These are phyloP conservation scores for Metridium senile DNA, from an alignment of 92 coral and sea anemone genomes.

Conservation along the genomic window DNA sequence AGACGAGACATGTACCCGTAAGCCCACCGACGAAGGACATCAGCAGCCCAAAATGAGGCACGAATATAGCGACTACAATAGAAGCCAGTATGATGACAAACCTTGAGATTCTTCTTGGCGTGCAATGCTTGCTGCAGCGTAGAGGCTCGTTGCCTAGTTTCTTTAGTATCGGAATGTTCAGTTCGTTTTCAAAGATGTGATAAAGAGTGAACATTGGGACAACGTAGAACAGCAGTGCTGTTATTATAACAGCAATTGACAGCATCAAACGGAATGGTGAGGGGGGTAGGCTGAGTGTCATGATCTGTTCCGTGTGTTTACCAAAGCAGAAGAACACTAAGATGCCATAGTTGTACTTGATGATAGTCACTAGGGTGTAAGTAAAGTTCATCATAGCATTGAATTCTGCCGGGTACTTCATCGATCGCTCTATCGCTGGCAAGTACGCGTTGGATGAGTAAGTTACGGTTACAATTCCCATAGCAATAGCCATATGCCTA, in stretches of 20 bases:
- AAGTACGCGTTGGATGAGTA: constrained; percentile 82
- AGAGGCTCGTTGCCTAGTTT: constrained; percentile 71
- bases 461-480: constrained; percentile 81
- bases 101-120: constrained; percentile 70
- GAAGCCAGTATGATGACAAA: constrained; percentile 72
- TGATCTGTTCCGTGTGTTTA: constrained; percentile 86
- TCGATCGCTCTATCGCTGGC: constrained; percentile 82
- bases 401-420: constrained; percentile 86
- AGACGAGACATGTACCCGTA: constrained; percentile 83
- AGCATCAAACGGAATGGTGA: constrained; percentile 79
- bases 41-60: constrained; percentile 85
- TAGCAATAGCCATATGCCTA: constrained; percentile 85
- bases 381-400: constrained; percentile 95
- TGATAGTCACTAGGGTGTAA: constrained; percentile 79
- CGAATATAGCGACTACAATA: constrained; percentile 84
- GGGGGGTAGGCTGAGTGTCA: constrained; percentile 81
- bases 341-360: constrained; percentile 89
- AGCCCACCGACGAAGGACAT: constrained; percentile 94
- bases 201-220: constrained; percentile 89
- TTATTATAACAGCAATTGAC: constrained; percentile 70
- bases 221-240: constrained; percentile 82
- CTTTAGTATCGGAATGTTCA: constrained; percentile 71
- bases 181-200: constrained; percentile 85
- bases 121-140: constrained; percentile 48
- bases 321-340: constrained; percentile 85